Evolutionary conservation across 2,113 vertebrate species (phyloP).

Genomic region (Atrichornis clamosus): DNA sequence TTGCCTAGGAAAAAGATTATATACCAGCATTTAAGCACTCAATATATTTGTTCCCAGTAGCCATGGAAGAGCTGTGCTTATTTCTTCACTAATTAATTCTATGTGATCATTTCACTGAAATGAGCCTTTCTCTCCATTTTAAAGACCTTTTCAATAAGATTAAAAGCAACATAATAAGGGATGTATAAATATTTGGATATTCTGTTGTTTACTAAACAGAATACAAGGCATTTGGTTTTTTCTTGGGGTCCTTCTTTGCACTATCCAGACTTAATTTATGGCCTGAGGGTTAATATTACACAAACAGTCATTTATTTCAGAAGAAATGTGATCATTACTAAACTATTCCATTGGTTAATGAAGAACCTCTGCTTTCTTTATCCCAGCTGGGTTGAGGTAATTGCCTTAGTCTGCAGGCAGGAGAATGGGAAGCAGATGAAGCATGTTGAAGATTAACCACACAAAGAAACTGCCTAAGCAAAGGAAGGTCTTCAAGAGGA

Average conservation of each 20-base stretch:
- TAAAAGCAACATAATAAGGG: neutral
- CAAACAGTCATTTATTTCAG: neutral
- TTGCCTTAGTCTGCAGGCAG: conserved; percentile 1
- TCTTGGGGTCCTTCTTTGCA: neutral
- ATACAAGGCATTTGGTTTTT: neutral
- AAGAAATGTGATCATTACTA: conserved; percentile 2
- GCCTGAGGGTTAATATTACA: neutral
- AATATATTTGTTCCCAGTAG: neutral
- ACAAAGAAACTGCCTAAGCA: conserved; percentile 29
- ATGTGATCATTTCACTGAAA: neutral
- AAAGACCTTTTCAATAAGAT: neutral
- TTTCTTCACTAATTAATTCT: neutral
- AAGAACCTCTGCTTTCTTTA: conserved; percentile 14
- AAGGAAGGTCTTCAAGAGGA: neutral
- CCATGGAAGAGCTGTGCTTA: neutral
- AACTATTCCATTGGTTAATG: neutral
- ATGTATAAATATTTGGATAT: conserved; percentile 9
- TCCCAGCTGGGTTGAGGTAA: conserved; percentile 18
- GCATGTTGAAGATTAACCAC: conserved; percentile 12
- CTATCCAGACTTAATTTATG: neutral
- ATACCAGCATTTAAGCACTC: neutral
- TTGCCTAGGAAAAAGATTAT: neutral
- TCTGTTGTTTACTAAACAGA: neutral
- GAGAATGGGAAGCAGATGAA: conserved; percentile 49
- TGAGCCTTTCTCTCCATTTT: neutral